Conservation (phyloP, 2,113 vertebrate genomes). For the Apistogramma diplotaenia region DNA sequence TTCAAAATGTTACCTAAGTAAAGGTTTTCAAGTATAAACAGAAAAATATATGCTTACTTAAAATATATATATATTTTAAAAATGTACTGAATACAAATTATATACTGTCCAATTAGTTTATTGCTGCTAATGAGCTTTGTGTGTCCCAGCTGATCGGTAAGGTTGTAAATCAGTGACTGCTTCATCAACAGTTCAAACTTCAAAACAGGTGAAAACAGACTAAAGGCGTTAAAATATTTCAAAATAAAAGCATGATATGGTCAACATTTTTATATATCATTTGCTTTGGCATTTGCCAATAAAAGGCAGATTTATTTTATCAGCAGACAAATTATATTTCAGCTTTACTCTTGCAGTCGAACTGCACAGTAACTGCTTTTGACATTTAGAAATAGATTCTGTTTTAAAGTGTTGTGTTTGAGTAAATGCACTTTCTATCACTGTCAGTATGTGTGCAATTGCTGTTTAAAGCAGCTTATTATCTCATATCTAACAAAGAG, state of each 20-base stretch:
- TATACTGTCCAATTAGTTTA: background rate
- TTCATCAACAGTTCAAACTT: background rate
- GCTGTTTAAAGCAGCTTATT: slow-evolving; percentile 4
- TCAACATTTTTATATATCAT: background rate
- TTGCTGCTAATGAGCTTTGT: too few species aligned
- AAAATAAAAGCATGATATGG: background rate
- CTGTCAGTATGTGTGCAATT: background rate
- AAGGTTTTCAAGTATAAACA: background rate
- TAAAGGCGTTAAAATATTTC: background rate
- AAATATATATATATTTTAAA: background rate
- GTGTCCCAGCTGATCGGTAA: background rate
- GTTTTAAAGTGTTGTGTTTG: background rate
- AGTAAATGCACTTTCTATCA: background rate
- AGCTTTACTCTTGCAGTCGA: background rate
- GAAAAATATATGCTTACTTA: background rate
- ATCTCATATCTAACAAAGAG: slow-evolving; percentile 52
- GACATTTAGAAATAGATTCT: background rate
- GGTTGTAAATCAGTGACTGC: background rate
- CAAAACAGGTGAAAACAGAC: background rate
- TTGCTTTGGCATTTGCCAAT: background rate
- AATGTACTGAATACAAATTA: background rate
- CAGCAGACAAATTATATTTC: background rate
- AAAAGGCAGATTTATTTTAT: background rate
- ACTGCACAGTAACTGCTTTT: background rate
- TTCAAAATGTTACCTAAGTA: background rate